phyloP scores from a whole-genome alignment of 2,797 vertebrate species.

The Setipinna tenuifilis region DNA sequence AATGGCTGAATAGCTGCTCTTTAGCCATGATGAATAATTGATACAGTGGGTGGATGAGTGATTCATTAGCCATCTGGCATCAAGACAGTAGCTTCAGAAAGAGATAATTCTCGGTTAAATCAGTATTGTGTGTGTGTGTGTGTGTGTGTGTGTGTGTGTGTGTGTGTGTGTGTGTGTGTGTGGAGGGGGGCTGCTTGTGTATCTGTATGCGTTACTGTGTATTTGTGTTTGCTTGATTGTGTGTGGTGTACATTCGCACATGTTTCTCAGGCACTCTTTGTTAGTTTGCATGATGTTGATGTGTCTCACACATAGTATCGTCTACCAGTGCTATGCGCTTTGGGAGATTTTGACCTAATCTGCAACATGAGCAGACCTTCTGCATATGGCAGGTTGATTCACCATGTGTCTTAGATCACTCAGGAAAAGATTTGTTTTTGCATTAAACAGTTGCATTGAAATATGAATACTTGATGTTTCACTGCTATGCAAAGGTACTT shows the following conservation, averaged over 20 bases:
- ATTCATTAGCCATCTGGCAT: conserved; percentile 88
- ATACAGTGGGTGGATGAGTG: conserved; percentile 80
- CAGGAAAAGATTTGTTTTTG: background rate
- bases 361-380: background rate
- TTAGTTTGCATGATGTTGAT: background rate
- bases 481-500: background rate
- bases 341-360: background rate
- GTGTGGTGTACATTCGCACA: background rate
- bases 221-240: background rate
- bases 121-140: conserved; percentile 25
- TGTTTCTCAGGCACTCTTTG: background rate
- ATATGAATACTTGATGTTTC: too few species aligned
- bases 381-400: background rate
- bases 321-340: background rate
- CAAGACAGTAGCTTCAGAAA: conserved; percentile 57
- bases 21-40: conserved; percentile 87
- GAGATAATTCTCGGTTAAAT: conserved; percentile 52
- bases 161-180: conserved; percentile 20
- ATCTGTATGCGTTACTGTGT: too few species aligned
- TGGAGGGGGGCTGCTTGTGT: background rate
- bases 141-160: conserved; percentile 21
- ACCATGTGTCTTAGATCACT: background rate
- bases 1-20: conserved; percentile 78
- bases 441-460: background rate
- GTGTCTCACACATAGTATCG: background rate